Percentiles rank a stretch among this genome's conserved stretches.
These are phyloP conservation scores for Phrynocephalus forsythii DNA, from an alignment of 2,797 vertebrate species.

Conservation along the genomic window DNA sequence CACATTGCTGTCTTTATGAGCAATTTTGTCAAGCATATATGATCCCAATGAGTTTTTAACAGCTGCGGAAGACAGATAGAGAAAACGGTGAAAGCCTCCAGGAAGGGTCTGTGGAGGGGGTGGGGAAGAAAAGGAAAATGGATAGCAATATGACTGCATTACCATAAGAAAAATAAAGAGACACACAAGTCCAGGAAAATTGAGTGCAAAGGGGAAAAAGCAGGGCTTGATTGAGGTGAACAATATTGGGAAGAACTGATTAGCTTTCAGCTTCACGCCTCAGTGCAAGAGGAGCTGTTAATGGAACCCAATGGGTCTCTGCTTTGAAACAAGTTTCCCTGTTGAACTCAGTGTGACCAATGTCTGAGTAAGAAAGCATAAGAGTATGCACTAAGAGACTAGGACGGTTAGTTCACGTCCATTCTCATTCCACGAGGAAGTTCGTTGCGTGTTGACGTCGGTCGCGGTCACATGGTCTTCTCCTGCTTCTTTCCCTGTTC, in stretches of 20 bases:
- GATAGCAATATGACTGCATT: conserved; percentile 39
- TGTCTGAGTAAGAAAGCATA: neutral
- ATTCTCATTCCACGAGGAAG: too few species aligned
- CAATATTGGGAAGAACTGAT: conserved; percentile 43
- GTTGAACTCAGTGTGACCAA: neutral
- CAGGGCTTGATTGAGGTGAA: conserved; percentile 48
- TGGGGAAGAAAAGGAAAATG: conserved; percentile 31
- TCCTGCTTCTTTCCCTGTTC: too few species aligned
- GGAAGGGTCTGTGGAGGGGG: conserved; percentile 11
- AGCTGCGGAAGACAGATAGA: conserved; percentile 56
- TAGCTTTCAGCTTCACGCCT: conserved; percentile 34
- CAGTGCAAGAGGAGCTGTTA: neutral
- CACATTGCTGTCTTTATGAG: conserved; percentile 30
- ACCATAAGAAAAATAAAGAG: conserved; percentile 30
- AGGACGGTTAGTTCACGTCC: too few species aligned
- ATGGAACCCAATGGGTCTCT: neutral
- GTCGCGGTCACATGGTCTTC: too few species aligned
- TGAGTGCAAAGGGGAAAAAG: conserved; percentile 45
- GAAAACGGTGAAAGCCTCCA: conserved; percentile 35
- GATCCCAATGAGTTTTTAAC: conserved; percentile 38
- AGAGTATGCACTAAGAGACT: neutral
- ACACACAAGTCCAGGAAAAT: conserved; percentile 42
- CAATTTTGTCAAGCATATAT: conserved; percentile 26
- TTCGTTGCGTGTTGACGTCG: too few species aligned
- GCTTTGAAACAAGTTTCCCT: neutral